These are phyloP conservation scores for Heliornis fulica DNA, from an alignment of 2,113 vertebrate genomes.

Conservation along the genomic window DNA sequence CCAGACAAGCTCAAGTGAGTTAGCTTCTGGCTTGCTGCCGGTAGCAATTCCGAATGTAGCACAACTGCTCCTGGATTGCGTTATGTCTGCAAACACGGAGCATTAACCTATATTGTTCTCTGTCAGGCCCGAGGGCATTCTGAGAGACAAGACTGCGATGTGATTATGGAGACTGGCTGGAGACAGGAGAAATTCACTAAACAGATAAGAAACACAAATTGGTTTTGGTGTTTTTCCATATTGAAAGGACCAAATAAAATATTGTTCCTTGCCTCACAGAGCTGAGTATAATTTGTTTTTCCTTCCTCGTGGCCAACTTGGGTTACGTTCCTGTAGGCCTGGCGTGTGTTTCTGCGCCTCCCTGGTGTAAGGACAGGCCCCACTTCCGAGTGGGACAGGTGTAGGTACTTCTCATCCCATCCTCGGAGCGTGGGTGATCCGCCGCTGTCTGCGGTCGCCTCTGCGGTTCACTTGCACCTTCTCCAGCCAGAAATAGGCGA, in stretches of 20 bases:
- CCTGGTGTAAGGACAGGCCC: background rate
- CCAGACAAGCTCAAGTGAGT: background rate
- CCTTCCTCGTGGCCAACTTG: background rate
- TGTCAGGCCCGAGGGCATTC: background rate
- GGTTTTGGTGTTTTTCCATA: background rate
- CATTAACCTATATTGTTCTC: background rate
- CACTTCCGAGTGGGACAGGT: too few relatives aligned
- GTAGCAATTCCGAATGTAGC: background rate
- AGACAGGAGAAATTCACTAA: background rate
- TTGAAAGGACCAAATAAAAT: background rate
- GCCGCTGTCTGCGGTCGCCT: too few relatives aligned
- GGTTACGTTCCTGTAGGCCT: background rate
- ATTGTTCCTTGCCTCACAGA: background rate
- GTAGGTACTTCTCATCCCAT: background rate
- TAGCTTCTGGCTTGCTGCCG: background rate
- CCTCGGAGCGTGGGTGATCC: background rate
- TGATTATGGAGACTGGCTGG: background rate
- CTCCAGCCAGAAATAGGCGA: too few relatives aligned
- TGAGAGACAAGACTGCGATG: background rate
- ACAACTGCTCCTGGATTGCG: background rate
- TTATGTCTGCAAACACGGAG: background rate
- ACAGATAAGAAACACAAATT: background rate
- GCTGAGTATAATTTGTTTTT: background rate
- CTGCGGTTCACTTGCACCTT: too few relatives aligned
- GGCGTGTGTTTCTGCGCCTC: accelerated